Base-by-base conservation (phyloP, 2,797 vertebrate species). In the Capromys pilorides region DNA sequence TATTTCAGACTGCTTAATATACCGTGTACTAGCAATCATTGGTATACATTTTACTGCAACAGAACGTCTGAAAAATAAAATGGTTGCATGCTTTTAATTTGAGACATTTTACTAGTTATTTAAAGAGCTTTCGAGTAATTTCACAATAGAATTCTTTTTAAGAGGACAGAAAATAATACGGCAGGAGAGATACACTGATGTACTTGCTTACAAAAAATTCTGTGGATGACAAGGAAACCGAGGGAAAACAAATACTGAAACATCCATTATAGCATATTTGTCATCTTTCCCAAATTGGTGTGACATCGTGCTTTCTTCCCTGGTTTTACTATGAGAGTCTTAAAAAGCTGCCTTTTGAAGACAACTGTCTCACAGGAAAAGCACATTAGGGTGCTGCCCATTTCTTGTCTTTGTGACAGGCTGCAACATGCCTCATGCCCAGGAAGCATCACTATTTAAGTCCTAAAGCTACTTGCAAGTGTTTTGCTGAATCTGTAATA, bases 1-100 rank as follows among this genome's bases (percentile, higher is more conserved):
- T 95, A 66, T 85, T 94, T 93, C 64, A 94, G 51, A 86, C 77
- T 93, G 93, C 59, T 91, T 96, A 96, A 87, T 89, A 95, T 33
- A 85, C 28, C 41, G n/a, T 73, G 54, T 87, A 77, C 41, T 78
- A 93, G 82, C 26, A 61, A 85, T 66, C 81, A 78, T 88, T 85
- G 86, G 75, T 77, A 61, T 86, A 91, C 19, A 0, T 90, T 96
- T 95, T 85, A 88, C 78, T 96, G 41, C 88, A 94, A 79, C 2
- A 57, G 31, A 62, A 51, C 83, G 49, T 31, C 82, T 83, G 16
- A 45, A 91, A 97, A 93, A 83, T 96, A 94, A 93, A 96, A 94
- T 59, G 51, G 19, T 51, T 64, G 4, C 11, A 28, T 59, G 14
- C n/a, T 4, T 96, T 95, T 86, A 85, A 41, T 93, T 80, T 75